These are phyloP conservation scores for Pentalonia nigronervosa DNA, from an alignment of 1,140 invertebrate genomes.

Conservation along the genomic window DNA sequence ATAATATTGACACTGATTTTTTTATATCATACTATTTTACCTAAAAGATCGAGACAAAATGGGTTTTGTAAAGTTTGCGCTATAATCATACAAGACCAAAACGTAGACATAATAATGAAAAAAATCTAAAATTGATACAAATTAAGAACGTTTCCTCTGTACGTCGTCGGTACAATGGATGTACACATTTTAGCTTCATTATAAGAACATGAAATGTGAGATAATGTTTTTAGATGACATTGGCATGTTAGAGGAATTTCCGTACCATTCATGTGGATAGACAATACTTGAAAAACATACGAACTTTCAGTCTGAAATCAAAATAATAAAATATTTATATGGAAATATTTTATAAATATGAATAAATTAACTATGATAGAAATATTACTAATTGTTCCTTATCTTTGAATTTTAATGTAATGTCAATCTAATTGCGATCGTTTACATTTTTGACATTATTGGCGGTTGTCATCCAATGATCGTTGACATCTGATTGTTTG, in stretches of 20 bases:
- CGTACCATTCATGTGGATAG: not conserved
- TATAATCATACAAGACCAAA: not conserved
- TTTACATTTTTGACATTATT: no score
- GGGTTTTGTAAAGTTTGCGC: not conserved
- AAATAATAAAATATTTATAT: not conserved
- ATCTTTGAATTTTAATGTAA: not conserved
- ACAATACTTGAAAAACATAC: not conserved
- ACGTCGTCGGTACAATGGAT: not conserved
- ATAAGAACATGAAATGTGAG: not conserved
- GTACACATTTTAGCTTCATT: not conserved
- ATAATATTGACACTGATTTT: not conserved
- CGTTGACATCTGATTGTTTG: not conserved
- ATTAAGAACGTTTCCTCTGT: not conserved
- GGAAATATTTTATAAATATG: not conserved
- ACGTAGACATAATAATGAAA: not conserved
- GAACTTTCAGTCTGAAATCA: not conserved
- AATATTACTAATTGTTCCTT: not conserved
- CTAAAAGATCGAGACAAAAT: conserved; percentile 26
- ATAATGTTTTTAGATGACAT: not conserved
- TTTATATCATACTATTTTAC: not conserved
- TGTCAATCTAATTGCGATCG: not conserved
- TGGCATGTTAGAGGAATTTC: not conserved
- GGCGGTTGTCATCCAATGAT: not conserved
- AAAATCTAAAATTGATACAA: conserved; percentile 47
- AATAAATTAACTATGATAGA: not conserved